These are phyloP conservation scores for Conops quadrifasciatus DNA, from an alignment of 2,888 invertebrate species.

Conservation along the genomic window DNA sequence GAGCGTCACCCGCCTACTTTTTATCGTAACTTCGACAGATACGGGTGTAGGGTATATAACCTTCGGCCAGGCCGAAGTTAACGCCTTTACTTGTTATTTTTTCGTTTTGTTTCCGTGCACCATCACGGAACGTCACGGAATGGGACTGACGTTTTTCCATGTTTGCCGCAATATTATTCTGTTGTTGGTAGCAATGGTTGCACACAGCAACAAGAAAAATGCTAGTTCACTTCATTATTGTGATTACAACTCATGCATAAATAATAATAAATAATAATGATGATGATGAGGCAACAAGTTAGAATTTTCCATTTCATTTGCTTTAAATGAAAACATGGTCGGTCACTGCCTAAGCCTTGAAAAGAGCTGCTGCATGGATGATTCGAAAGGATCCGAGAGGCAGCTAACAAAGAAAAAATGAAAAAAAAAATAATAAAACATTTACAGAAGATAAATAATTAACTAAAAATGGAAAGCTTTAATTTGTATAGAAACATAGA, in stretches of 20 bases:
- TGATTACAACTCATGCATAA: constrained; percentile 13
- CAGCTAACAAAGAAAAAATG: too few species aligned
- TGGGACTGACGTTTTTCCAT: too few species aligned
- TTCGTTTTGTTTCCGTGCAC: not conserved
- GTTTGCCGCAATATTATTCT: not conserved
- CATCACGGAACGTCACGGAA: too few species aligned
- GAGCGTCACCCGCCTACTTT: too few species aligned
- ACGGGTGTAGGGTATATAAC: too few species aligned
- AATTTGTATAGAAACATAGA: too few species aligned
- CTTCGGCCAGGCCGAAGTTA: too few species aligned
- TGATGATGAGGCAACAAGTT: constrained; percentile 11
- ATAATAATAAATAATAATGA: constrained; percentile 8
- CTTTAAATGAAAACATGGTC: not conserved
- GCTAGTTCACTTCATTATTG: not conserved
- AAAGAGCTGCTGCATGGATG: not conserved
- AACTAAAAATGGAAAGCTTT: too few species aligned
- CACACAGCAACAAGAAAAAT: not conserved
- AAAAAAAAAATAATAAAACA: too few species aligned
- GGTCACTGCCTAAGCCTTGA: not conserved
- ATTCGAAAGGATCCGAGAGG: not conserved
- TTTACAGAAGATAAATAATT: too few species aligned
- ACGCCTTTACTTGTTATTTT: too few species aligned
- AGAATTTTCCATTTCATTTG: not conserved
- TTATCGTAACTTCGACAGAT: too few species aligned
- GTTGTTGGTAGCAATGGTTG: not conserved